A percentile compares a stretch with the other conserved stretches of the same genome.
phyloP scores from a whole-genome alignment of 2,797 vertebrate genomes.

The Acipenser transmontanus region DNA sequence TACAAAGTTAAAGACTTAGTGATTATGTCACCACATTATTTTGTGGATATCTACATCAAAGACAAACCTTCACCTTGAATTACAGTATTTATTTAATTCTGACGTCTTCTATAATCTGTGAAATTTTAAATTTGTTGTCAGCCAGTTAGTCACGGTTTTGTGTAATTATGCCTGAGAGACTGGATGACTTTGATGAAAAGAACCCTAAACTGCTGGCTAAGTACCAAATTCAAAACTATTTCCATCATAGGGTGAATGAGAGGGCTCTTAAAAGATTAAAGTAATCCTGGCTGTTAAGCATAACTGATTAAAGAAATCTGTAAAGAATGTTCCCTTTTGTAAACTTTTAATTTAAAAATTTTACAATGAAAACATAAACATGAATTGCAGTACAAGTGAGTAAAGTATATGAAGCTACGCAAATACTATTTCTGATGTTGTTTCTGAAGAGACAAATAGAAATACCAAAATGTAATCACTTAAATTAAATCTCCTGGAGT shows the following conservation, averaged over 20 bases:
- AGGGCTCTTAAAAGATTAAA: conserved; percentile 12
- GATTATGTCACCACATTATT: too few relatives aligned
- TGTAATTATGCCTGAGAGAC: conserved; percentile 22
- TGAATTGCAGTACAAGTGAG: too few relatives aligned
- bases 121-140: conserved; percentile 20
- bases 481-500: too few relatives aligned
- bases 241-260: neutral
- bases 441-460: too few relatives aligned
- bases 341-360: neutral
- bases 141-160: conserved; percentile 29
- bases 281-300: conserved; percentile 20
- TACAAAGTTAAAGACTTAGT: too few relatives aligned
- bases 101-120: conserved; percentile 17
- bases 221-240: conserved; percentile 1
- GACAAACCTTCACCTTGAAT: too few relatives aligned
- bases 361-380: too few relatives aligned
- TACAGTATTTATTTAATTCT: neutral
- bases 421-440: too few relatives aligned
- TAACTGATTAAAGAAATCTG: conserved; percentile 16
- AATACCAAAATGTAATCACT: too few relatives aligned
- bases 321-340: conserved; percentile 3
- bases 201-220: neutral
- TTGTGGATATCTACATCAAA: too few relatives aligned
- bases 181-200: conserved; percentile 18
- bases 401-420: too few relatives aligned